Percentiles rank a stretch among this genome's conserved stretches.
phyloP scores from a whole-genome alignment of 2,888 invertebrate genomes.

The Drosophila anomelani region DNA sequence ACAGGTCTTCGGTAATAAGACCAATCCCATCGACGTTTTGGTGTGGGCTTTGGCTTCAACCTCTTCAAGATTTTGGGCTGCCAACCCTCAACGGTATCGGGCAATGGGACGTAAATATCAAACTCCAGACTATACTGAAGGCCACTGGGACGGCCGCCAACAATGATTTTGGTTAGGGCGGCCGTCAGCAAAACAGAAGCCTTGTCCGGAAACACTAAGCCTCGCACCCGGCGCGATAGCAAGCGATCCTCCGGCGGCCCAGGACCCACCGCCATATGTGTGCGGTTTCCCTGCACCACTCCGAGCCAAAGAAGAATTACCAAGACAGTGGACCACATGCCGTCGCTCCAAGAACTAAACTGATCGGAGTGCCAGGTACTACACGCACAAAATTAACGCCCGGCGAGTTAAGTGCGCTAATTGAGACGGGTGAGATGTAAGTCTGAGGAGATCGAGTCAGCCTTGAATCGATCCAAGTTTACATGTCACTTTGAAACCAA shows the following conservation, averaged over 20 bases:
- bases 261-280: neutral
- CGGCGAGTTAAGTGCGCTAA: conserved; percentile 28
- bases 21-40: conserved; percentile 51
- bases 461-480: conserved; percentile 11
- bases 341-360: conserved; percentile 21
- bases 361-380: conserved; percentile 14
- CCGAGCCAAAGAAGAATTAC: conserved; percentile 11
- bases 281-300: conserved; percentile 16
- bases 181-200: conserved; percentile 63
- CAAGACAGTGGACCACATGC: conserved; percentile 28
- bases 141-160: conserved; percentile 70
- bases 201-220: conserved; percentile 71
- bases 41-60: conserved; percentile 11
- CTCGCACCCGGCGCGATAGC: conserved; percentile 65
- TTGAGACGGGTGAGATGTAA: conserved; percentile 6
- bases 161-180: conserved; percentile 67
- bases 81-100: conserved; percentile 76
- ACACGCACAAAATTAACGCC: conserved; percentile 27
- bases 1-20: neutral
- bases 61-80: conserved; percentile 55
- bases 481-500: conserved; percentile 15
- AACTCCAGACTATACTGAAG: conserved; percentile 70
- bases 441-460: conserved; percentile 9
- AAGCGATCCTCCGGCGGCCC: conserved; percentile 24
- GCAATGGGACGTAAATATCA: conserved; percentile 73